Percentiles rank a stretch among this genome's conserved stretches.
phyloP scores from a whole-genome alignment of 2,888 invertebrate species.

The Mythimna albipuncta region DNA sequence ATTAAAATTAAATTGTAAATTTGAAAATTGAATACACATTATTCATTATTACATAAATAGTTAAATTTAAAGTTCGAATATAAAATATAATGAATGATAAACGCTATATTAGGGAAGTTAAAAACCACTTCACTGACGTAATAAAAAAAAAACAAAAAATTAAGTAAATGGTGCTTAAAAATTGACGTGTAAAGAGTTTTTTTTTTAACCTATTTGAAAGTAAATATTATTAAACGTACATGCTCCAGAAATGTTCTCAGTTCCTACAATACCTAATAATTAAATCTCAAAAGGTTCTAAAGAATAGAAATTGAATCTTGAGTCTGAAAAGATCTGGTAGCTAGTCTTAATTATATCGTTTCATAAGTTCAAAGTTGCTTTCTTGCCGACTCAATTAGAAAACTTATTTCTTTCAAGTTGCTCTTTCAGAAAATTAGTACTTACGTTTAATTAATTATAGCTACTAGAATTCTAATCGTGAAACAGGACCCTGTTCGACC shows the following conservation, averaged over 20 bases:
- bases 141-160: too few relatives aligned
- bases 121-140: too few relatives aligned
- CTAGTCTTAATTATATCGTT: conserved; percentile 43
- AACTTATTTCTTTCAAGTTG: conserved; percentile 39
- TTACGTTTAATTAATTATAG: conserved; percentile 46
- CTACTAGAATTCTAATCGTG: conserved; percentile 19
- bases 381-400: conserved; percentile 41
- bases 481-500: conserved; percentile 1
- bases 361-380: conserved; percentile 33
- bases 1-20: too few relatives aligned
- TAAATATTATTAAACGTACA: too few relatives aligned
- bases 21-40: too few relatives aligned
- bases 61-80: too few relatives aligned
- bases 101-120: too few relatives aligned
- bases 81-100: too few relatives aligned
- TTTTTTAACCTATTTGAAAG: too few relatives aligned
- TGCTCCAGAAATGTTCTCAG: background rate
- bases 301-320: conserved; percentile 17
- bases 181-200: too few relatives aligned
- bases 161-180: too few relatives aligned
- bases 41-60: too few relatives aligned
- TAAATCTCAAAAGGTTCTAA: conserved; percentile 9
- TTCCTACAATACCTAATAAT: background rate
- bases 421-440: conserved; percentile 38
- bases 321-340: conserved; percentile 22